Evolutionary conservation across 1,140 invertebrate species (phyloP), one percentile per base, ranked within the genome.

Genomic region (Nasonia giraulti): DNA sequence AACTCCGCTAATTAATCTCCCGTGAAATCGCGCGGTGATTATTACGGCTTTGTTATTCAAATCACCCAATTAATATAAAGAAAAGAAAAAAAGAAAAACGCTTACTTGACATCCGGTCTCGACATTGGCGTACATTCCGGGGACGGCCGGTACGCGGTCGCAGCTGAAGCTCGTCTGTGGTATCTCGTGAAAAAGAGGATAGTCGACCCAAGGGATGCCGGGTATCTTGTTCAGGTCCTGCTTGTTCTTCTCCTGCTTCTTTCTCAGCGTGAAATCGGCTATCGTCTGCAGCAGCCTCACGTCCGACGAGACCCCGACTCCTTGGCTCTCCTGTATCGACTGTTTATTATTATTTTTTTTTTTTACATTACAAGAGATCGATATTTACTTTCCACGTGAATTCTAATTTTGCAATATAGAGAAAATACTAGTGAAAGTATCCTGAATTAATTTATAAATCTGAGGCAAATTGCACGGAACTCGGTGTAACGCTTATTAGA

Each of bases 101-200:
- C 87, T 90, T 92, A 96, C 96, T 94, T 98, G 97, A 88, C 97
- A 97, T 79, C 96, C 96, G 83, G 97, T 97, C 92, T 97, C 97
- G 0, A 97, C 95, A 88, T 97, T 97, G 14, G 97, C 97, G 89
- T 97, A 98, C 95, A 97, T 97, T 85, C 97, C 97, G 71, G 96
- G 96, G 79, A 95, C 94, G 20, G 95, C 94, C 2, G 96, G 96
- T 69, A 97, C 96, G 85, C 95, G 92, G 69, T 94, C 93, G 89
- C 97, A 97, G 14, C 95, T 95, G 92, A 97, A 97, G 85, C 94
- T 94, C n/a, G 97, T 97, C 31, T 95, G 94, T 0, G 97, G 97
- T 5, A 97, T 95, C 12, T 91, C 90, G 89, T 96, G 96, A 90
- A 95, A 97, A 55, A 97, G 93, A 1, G 97, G 97, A 93, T 95